Base-by-base conservation (phyloP, 2,797 vertebrate genomes). In the Semaprochilodus insignis region DNA sequence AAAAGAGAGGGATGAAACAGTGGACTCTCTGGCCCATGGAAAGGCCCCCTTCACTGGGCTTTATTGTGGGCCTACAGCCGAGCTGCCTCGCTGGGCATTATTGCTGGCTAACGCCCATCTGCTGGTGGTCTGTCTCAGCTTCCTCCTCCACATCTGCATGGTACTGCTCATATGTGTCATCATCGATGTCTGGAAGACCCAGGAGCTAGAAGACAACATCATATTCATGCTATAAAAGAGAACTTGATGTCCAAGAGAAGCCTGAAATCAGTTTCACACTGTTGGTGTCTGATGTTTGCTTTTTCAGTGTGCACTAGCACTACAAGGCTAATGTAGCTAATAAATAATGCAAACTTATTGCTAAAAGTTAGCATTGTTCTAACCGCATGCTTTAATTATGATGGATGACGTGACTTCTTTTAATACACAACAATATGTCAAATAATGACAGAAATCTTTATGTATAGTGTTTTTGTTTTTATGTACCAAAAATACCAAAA, bases 31-130 rank as follows among this genome's bases (percentile, higher is more conserved):
- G 31, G 81, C 83, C 79, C 21, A 40, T 27, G 54, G 74, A 73
- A 73, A 69, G 80, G 85, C 81, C 84, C 81, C 65, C 48, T 40
- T 57, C 51, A 17, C 4, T 1, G 17, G 31, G 31, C 54, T n/a
- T 23, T 59, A 27, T 11, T 55, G 25, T 36, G 69, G 23, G 80
- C 84, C 88, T 78, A 80, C 79, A 83, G 86, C 84, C 63, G 83
- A 83, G 84, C 83, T 82, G 88, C 88, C 27, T 87, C 63, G 55
- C 11, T 54, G 86, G 85, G 81, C 78, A 88, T 96, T 96, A 99
- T 96, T 99, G 97, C 95, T 99, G 98, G 93, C 97, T 99, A 95
- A 99, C 97, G 89, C 98, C 97, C 98, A 99, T 99, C 91, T 98
- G 97, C 93, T 98, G 97, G 93, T 98, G 97, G 95, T 99, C 98